phyloP scores from a whole-genome alignment of 2,113 vertebrate species.

The Rhegmatorhina hoffmannsi region DNA sequence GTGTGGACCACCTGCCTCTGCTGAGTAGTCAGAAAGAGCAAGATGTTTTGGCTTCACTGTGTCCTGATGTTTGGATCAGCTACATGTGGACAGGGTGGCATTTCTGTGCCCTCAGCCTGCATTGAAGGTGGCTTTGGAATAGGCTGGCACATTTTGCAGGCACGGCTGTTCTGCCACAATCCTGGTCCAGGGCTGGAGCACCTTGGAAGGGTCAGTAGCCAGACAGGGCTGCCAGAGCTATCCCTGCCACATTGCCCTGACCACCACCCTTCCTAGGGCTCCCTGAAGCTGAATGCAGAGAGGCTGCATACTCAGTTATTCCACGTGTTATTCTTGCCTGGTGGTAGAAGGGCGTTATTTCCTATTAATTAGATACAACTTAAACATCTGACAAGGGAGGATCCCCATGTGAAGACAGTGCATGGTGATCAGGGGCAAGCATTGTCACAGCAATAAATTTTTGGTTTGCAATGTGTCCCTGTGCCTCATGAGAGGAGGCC shows the following conservation, averaged over 20 bases:
- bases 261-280: background rate
- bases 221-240: background rate
- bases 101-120: background rate
- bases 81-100: background rate
- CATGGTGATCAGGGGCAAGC: background rate
- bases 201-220: background rate
- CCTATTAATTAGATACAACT: background rate
- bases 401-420: background rate
- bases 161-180: background rate
- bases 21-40: background rate
- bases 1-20: background rate
- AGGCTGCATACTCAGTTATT: background rate
- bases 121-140: background rate
- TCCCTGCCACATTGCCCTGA: accelerated
- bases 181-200: background rate
- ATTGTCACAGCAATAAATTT: background rate
- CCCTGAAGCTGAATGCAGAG: background rate
- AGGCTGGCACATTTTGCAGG: background rate
- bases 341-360: background rate
- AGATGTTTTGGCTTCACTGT: background rate
- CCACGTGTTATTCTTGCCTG: background rate
- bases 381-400: background rate
- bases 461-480: background rate
- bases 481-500: background rate
- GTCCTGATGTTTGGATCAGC: background rate